Conservation (phyloP, 2,113 vertebrate genomes). For the Steatornis caripensis region DNA sequence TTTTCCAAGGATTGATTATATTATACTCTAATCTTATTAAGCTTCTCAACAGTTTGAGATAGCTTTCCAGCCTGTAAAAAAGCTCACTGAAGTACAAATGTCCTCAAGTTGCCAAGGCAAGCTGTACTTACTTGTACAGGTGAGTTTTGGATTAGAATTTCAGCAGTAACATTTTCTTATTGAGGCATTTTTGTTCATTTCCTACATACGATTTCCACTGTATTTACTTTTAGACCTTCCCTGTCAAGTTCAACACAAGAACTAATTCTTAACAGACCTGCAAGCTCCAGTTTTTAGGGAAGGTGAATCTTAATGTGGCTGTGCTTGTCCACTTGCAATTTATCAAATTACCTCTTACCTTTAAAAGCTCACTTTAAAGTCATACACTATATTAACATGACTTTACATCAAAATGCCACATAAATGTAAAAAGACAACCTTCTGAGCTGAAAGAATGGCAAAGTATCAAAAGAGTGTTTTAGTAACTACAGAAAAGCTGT, state of each 20-base stretch:
- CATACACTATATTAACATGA: neutral
- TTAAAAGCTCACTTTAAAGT: neutral
- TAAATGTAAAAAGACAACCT: neutral
- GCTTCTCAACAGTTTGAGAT: neutral
- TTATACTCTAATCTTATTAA: neutral
- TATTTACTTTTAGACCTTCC: neutral
- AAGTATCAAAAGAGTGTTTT: neutral
- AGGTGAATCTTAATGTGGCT: neutral
- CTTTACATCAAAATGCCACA: neutral
- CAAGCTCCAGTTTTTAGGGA: neutral
- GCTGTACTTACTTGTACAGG: neutral
- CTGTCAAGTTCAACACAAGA: neutral
- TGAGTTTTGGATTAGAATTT: neutral
- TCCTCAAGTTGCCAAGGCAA: neutral
- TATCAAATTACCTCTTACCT: neutral
- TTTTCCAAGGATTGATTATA: neutral
- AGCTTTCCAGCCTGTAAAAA: neutral
- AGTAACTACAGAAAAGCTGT: neutral
- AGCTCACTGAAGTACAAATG: neutral
- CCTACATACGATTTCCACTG: neutral
- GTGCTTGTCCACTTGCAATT: neutral
- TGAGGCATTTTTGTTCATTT: neutral
- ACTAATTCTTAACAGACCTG: neutral
- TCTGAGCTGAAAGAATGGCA: neutral
- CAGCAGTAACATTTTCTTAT: neutral